Percentiles rank a stretch among this genome's conserved stretches.
These are phyloP conservation scores for Turdus rufiventris DNA, from an alignment of 2,113 vertebrate species.

Conservation along the genomic window DNA sequence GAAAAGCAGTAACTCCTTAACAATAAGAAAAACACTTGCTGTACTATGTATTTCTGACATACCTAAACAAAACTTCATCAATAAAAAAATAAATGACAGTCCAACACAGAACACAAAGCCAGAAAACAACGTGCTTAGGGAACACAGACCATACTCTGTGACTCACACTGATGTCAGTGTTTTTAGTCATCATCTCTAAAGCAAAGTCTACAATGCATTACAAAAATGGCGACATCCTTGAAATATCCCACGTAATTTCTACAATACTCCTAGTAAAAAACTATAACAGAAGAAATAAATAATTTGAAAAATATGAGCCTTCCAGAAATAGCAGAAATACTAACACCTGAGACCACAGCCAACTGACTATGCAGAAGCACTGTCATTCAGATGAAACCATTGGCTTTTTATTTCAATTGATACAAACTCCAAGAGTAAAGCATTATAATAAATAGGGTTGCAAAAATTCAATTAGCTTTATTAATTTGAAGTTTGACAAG, in stretches of 20 bases:
- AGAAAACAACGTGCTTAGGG: not conserved
- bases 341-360: not conserved
- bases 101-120: not conserved
- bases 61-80: not conserved
- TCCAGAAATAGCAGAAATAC: not conserved
- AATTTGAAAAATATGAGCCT: not conserved
- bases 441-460: not conserved
- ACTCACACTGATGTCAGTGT: not conserved
- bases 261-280: not conserved
- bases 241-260: not conserved
- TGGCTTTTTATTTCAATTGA: conserved; percentile 2
- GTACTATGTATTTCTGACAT: not conserved
- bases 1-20: not conserved
- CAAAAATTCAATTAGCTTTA: conserved; percentile 12
- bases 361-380: not conserved
- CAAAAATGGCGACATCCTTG: not conserved
- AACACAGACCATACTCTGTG: not conserved
- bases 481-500: conserved; percentile 13
- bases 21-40: not conserved
- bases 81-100: not conserved
- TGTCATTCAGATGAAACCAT: not conserved
- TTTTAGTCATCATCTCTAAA: not conserved
- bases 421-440: not conserved
- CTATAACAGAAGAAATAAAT: not conserved
- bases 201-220: not conserved